Evolutionary conservation across 2,888 invertebrate species (phyloP).

Genomic region (Apamea monoglypha): DNA sequence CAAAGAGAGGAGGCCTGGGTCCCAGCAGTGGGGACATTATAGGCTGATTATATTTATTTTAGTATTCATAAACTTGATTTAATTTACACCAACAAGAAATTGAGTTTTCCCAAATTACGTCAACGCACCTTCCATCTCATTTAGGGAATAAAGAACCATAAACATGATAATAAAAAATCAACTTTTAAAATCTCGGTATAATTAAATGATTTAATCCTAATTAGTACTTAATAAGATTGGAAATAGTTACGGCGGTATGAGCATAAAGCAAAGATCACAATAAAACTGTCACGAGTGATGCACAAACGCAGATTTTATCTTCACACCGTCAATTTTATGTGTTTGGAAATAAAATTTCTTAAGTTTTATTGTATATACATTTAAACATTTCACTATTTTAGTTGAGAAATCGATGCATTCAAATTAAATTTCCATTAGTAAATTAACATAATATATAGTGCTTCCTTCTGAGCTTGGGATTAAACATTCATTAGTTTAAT

Average conservation of each 20-base stretch:
- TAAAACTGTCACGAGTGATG: slow-evolving; percentile 60
- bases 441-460: slow-evolving; percentile 51
- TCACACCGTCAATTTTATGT: slow-evolving; percentile 58
- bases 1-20: neutral
- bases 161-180: slow-evolving; percentile 49
- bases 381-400: slow-evolving; percentile 44
- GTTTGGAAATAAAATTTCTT: slow-evolving; percentile 56
- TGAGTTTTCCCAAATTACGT: slow-evolving; percentile 22
- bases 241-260: slow-evolving; percentile 41
- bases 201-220: slow-evolving; percentile 64
- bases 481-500: slow-evolving; percentile 44
- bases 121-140: slow-evolving; percentile 1
- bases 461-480: slow-evolving; percentile 34
- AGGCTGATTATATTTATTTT: neutral
- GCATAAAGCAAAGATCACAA: slow-evolving; percentile 53
- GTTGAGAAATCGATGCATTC: slow-evolving; percentile 36
- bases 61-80: slow-evolving; percentile 17
- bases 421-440: slow-evolving; percentile 59
- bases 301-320: slow-evolving; percentile 65
- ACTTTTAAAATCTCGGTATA: slow-evolving; percentile 38
- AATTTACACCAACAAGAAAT: slow-evolving; percentile 8
- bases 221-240: slow-evolving; percentile 60
- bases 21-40: neutral
- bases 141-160: slow-evolving; percentile 45
- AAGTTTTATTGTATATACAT: slow-evolving; percentile 52